A percentile compares a stretch with the other conserved stretches of the same genome.
These are phyloP conservation scores for Stenichneumon culpator DNA, from an alignment of 2,888 invertebrate species.

Conservation along the genomic window DNA sequence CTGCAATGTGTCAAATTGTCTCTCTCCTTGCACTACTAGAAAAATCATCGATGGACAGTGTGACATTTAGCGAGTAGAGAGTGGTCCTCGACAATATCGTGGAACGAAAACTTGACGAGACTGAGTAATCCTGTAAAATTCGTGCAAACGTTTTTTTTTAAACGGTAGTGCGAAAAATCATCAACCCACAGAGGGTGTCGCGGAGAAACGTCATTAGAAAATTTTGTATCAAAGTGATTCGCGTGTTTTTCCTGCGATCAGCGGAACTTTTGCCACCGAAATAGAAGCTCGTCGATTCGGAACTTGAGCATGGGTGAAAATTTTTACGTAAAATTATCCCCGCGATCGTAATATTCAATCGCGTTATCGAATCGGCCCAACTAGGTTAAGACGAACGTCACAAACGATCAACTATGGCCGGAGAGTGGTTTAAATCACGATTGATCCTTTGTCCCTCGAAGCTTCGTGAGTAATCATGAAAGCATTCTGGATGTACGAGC, in stretches of 20 bases:
- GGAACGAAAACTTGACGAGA: background rate
- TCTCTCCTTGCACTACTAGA: constrained; percentile 43
- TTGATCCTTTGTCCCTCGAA: constrained; percentile 55
- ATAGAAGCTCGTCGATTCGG: constrained; percentile 9
- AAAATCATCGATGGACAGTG: constrained; percentile 61
- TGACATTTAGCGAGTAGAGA: constrained; percentile 58
- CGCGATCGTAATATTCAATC: background rate
- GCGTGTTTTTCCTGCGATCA: constrained; percentile 11
- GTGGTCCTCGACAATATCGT: background rate
- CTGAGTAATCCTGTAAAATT: background rate
- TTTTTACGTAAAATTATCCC: constrained; percentile 10
- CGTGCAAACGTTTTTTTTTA: background rate
- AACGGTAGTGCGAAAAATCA: background rate
- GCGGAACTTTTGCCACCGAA: background rate
- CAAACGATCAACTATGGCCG: constrained; percentile 23
- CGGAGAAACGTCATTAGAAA: constrained; percentile 14
- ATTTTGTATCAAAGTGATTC: constrained; percentile 5
- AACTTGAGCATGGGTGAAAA: background rate
- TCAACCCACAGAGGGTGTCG: background rate
- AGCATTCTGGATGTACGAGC: constrained; percentile 55
- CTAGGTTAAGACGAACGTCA: constrained; percentile 54
- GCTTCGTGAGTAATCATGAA: constrained; percentile 61
- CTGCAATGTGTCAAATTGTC: constrained; percentile 77
- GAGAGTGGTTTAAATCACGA: constrained; percentile 31
- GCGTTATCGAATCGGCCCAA: constrained; percentile 6